phyloP scores from a whole-genome alignment of 2,113 vertebrate species.

The Muscicapa adusta region DNA sequence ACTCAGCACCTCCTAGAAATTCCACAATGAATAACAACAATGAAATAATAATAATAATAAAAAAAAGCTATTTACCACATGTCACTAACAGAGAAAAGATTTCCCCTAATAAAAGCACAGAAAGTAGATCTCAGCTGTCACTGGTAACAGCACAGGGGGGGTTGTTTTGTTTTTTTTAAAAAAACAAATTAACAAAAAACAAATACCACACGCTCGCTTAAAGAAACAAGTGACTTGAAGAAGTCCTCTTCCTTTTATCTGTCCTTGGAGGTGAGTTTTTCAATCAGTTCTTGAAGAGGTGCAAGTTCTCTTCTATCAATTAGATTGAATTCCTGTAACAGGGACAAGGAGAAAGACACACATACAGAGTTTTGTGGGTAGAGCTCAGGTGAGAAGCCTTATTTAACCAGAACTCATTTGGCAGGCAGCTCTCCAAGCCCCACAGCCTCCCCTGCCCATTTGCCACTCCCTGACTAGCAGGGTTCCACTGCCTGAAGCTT shows the following conservation, averaged over 20 bases:
- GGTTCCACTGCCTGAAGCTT: fast-evolving
- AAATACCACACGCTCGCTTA: slow-evolving; percentile 55
- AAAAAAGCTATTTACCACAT: slow-evolving; percentile 31
- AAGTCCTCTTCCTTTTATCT: slow-evolving; percentile 76
- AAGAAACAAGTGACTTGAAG: slow-evolving; percentile 54
- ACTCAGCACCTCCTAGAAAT: slow-evolving; percentile 60
- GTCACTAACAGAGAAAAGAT: slow-evolving; percentile 66
- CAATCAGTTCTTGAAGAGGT: slow-evolving; percentile 87
- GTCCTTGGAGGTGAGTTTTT: slow-evolving; percentile 89
- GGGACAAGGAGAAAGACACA: neutral
- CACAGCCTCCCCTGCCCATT: neutral
- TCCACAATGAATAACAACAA: slow-evolving; percentile 33
- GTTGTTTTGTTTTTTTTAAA: neutral
- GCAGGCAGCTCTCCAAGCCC: neutral
- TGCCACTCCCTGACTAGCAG: fast-evolving
- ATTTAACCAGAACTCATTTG: neutral
- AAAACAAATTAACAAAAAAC: slow-evolving; percentile 13
- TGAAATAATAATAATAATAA: neutral
- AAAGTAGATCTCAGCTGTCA: slow-evolving; percentile 69
- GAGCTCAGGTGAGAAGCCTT: neutral
- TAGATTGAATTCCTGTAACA: slow-evolving; percentile 83
- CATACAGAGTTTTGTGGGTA: neutral
- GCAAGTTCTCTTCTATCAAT: slow-evolving; percentile 87
- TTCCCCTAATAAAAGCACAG: slow-evolving; percentile 64
- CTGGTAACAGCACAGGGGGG: slow-evolving; percentile 43